These are phyloP conservation scores for Pterostichus niger DNA, from an alignment of 2,888 invertebrate species.

Conservation along the genomic window DNA sequence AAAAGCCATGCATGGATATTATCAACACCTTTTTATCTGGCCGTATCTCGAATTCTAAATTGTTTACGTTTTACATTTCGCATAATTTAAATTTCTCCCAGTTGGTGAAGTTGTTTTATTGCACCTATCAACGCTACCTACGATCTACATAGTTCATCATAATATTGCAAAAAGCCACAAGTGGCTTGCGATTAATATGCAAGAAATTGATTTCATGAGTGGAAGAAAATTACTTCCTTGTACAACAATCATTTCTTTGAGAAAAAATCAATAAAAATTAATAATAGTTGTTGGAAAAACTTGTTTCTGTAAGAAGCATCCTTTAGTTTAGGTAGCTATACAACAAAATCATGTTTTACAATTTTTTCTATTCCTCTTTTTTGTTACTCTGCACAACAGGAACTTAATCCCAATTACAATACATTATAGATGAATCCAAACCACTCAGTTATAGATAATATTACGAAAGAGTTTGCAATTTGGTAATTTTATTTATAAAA, in stretches of 20 bases:
- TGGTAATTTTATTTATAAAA: no score
- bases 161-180: neutral
- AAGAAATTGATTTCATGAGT: neutral
- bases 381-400: no score
- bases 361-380: no score
- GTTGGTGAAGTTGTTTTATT: slow-evolving; percentile 10
- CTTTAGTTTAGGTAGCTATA: no score
- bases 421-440: no score
- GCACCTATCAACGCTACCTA: slow-evolving; percentile 16
- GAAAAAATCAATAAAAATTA: neutral
- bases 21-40: slow-evolving; percentile 1
- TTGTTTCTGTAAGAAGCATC: no score
- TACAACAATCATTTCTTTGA: slow-evolving; percentile 2
- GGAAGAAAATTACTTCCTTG: slow-evolving; percentile 21
- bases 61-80: neutral
- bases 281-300: no score
- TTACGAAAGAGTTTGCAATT: no score
- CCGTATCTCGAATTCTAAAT: slow-evolving; percentile 8
- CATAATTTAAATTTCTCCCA: slow-evolving; percentile 19
- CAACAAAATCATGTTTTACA: no score
- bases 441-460: no score
- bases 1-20: slow-evolving; percentile 9
- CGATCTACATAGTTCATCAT: slow-evolving; percentile 24
- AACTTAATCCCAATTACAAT: no score
- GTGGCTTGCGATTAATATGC: neutral